Evolutionary conservation across 53 echinoderm and acorn worm genomes (phyloP), one percentile per base, ranked within the genome.

Genomic region (Mesocentrotus franciscanus): DNA sequence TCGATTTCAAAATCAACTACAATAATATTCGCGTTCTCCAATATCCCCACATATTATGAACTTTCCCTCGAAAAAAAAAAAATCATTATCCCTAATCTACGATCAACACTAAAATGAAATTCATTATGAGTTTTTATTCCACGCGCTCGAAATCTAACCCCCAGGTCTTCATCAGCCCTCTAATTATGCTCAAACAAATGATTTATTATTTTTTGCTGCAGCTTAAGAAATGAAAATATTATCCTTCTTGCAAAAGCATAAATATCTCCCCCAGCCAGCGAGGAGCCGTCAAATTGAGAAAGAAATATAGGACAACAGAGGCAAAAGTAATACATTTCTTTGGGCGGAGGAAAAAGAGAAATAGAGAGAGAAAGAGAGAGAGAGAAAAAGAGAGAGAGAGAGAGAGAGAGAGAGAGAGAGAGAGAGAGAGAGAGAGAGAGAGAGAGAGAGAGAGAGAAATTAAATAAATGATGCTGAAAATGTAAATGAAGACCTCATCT

Each of bases 141-240:
- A 39, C 20, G 18, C 36, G 6, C 81, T 17, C 39, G 18, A 42
- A 36, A 81, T 33, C 24, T 81, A 81, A 81, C 81, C 81, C 81
- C 22, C 9, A 33, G 81, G 81, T 81, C 81, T 81, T 81, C 42
- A 81, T 81, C 81, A 81, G 4, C 18, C 81, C 39, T 36, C 36
- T 81, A 81, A 81, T 81, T 81, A 81, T 81, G 30, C 8, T 90
- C 90, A 58, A 90, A 90, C 27, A 60, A 90, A 90, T 60, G 90
- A 90, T 90, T 90, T 90, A 58, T 90, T 60, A 58, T 90, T 60
- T 49, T 30, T 30, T 60, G 60, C 60, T 90, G 90, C 90, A 90
- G 90, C 29, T 60, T 29, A 90, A 90, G 90, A 90, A 90, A 90
- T 90, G 90, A 90, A 90, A 90, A 90, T 90, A 90, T 90, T 90